Base-by-base conservation (phyloP, 2,797 vertebrate species). In the Fistularia commersonii region DNA sequence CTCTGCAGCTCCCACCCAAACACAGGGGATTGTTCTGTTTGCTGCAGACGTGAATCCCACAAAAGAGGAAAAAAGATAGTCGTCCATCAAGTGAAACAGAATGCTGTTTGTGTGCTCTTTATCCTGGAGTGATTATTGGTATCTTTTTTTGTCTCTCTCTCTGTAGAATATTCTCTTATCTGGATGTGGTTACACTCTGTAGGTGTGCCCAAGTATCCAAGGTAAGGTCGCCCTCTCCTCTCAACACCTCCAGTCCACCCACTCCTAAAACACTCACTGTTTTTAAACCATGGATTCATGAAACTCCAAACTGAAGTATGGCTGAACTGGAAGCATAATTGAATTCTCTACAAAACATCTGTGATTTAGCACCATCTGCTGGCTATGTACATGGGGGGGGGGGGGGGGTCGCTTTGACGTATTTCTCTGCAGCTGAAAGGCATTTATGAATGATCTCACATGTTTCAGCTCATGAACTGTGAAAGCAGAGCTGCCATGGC, bases 201-300 rank as follows among this genome's bases (percentile, higher is more conserved):
- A 90, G 94, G 72, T 98, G 95, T 83, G 95, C 95, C 61, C 95
- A 98, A 82, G 95, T 98, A 66, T 96, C 95, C 58, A 96, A 96
- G 95, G 95, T 96, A 92, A 67, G 84, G 34, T 13, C 8, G n/a
- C 32, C 45, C 6, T 5, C 47, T 41, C 14, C 39, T 40, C 41
- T 48, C 15, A 13, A 32, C 48, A 14, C 35, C 11, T 32, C 34
- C 59, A 57, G 40, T 41, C 31, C 40, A 11, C 35, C 37, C 37
- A 52, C 46, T 45, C 11, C 40, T 43, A 40, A 57, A 23, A 45
- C 43, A 39, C 36, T 41, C 45, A 40, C 31, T 36, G 35, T 50
- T 61, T 48, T 34, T 15, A 51, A 37, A 48, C 0, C 57, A 43
- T n/a, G 13, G 7, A 42, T 36, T 43, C 2, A 38, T 50, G 45